Conservation (phyloP, 1,140 invertebrate genomes). For the Paramacrobiotus metropolitanus region DNA sequence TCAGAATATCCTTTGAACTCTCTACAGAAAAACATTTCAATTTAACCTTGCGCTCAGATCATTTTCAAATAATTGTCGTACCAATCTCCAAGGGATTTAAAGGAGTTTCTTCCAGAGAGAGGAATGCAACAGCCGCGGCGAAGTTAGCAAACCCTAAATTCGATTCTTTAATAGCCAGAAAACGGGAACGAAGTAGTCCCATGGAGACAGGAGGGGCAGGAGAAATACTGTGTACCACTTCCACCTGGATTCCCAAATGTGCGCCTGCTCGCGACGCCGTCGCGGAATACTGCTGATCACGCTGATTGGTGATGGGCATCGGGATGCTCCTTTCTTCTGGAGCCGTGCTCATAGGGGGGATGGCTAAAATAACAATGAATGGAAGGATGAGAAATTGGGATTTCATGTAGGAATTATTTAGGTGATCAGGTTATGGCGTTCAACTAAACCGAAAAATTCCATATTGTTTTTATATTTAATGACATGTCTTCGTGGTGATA, state of each 20-base stretch:
- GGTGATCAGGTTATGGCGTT: too few species aligned
- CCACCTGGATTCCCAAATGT: background rate
- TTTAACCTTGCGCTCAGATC: background rate
- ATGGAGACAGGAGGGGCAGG: background rate
- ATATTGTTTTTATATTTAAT: too few species aligned
- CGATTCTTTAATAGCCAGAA: background rate
- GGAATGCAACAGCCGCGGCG: background rate
- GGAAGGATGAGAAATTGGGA: too few species aligned
- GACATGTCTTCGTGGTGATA: too few species aligned
- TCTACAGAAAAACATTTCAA: background rate
- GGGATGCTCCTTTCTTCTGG: too few species aligned
- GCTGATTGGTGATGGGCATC: too few species aligned
- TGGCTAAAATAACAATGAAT: too few species aligned
- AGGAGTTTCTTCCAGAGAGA: background rate
- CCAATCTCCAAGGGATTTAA: background rate
- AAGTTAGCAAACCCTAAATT: background rate
- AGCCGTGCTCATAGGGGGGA: too few species aligned
- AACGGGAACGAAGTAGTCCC: background rate
- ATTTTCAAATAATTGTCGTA: background rate
- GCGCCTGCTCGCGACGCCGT: too few species aligned
- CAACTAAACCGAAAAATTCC: too few species aligned
- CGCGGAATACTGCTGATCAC: too few species aligned
- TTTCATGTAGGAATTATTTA: too few species aligned
- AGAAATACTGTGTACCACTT: background rate
- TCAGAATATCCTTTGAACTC: background rate